Conservation (phyloP, 2,797 vertebrate genomes). For the Jordanella pulchra region DNA sequence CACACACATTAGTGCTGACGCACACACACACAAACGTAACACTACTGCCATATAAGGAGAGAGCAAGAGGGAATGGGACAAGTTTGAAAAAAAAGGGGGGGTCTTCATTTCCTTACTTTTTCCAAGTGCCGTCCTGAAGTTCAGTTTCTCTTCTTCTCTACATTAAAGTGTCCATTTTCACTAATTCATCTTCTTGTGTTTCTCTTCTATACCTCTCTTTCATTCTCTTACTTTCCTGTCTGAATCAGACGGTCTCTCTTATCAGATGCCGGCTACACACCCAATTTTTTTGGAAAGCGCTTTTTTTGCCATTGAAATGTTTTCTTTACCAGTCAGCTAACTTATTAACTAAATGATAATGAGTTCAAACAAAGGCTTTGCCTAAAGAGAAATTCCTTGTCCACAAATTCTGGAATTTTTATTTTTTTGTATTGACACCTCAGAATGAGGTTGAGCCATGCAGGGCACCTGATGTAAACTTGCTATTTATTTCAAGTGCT, state of each 20-base stretch:
- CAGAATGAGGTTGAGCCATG: constrained; percentile 4
- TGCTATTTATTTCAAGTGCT: constrained; percentile 33
- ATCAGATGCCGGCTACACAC: constrained; percentile 24
- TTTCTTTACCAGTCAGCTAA: constrained; percentile 37
- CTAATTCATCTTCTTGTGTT: constrained; percentile 26
- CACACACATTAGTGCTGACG: constrained; percentile 32
- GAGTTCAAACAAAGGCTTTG: constrained; percentile 39
- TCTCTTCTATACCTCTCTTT: constrained; percentile 9
- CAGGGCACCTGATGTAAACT: constrained; percentile 19
- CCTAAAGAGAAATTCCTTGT: constrained; percentile 20
- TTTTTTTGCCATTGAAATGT: constrained; percentile 31
- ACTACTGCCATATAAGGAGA: constrained; percentile 79
- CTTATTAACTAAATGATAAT: constrained; percentile 63
- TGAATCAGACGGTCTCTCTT: constrained; percentile 15
- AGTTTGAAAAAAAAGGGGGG: constrained; percentile 62
- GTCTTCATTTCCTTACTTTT: constrained; percentile 51
- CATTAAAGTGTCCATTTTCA: constrained; percentile 39
- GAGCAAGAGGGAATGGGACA: constrained; percentile 67
- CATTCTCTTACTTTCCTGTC: constrained; percentile 20
- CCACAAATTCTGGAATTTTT: constrained; percentile 9
- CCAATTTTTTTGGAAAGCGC: constrained; percentile 35
- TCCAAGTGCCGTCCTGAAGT: constrained; percentile 38
- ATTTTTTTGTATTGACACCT: neutral
- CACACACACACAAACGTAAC: constrained; percentile 47
- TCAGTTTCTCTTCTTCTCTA: constrained; percentile 23